Evolutionary conservation across 1,140 invertebrate species (phyloP), one percentile per base, ranked within the genome.

Genomic region (Drosophila tristis): DNA sequence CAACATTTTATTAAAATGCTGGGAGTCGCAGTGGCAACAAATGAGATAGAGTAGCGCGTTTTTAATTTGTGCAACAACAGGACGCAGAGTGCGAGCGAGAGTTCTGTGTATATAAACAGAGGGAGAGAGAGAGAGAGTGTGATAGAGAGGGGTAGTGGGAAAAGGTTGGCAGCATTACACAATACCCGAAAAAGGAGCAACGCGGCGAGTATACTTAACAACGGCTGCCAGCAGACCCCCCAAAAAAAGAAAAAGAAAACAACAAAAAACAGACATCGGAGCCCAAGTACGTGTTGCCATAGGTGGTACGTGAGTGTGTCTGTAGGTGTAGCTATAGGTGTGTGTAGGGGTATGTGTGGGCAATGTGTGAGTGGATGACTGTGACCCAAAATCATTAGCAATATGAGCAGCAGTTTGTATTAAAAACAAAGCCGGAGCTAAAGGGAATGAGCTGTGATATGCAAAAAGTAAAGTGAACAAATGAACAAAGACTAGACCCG

Each of bases 391-490:
- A 89, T 89, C 84, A 89, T 89, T 89, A 89, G 84, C 84, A 89
- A 89, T 89, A 89, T 89, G 84, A 89, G 85, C 84, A 89, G 84
- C 82, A 78, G 84, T 87, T 87, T 89, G 84, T 87, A 76, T 84
- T 89, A 80, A 84, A 89, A 90, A 89, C 85, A 84, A 80, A 74
- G 75, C 70, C 63, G 51, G 48, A 57, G 63, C 67, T 16, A 44
- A 76, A 20, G 45, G 50, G 64, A 80, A 78, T 50, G 57, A 68
- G 78, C 80, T 77, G 65, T 89, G 76, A 80, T 86, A 80, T 84
- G 75, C 66, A 80, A 62, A 89, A 76, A 77, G 67, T 51, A 13
- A 39, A 39, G 1, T 51, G n/a, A 5, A 16, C 26, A 43, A 45
- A 7, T 53, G 3, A 20, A 3, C 4, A 16, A 43, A 15, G 15